Conservation (phyloP, 2,797 vertebrate genomes). For the Menidia menidia region DNA sequence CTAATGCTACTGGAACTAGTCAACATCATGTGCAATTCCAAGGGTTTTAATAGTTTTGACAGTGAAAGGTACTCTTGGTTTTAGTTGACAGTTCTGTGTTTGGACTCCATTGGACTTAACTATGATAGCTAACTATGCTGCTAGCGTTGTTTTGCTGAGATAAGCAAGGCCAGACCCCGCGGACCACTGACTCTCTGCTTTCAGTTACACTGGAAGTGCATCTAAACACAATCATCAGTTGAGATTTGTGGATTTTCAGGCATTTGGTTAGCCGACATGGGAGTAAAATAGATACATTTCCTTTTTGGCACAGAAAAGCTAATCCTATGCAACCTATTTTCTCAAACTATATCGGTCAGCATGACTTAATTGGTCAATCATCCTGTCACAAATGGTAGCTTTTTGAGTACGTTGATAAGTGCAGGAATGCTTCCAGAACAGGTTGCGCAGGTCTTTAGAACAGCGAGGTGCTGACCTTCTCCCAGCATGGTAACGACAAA, state of each 20-base stretch:
- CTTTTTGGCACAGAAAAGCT: background rate
- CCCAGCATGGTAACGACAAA: slow-evolving; percentile 44
- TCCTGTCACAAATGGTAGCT: slow-evolving; percentile 28
- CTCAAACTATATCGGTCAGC: slow-evolving; percentile 12
- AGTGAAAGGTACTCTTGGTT: background rate
- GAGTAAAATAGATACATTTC: background rate
- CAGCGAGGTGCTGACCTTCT: slow-evolving; percentile 62
- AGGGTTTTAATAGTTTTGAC: background rate
- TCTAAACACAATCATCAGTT: background rate
- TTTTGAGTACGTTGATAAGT: slow-evolving; percentile 23
- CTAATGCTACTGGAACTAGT: background rate
- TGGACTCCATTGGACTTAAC: no score
- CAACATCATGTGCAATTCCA: background rate
- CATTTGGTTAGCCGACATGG: background rate
- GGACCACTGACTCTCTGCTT: background rate
- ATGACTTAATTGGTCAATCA: slow-evolving; percentile 18
- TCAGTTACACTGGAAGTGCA: no score
- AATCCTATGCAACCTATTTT: background rate
- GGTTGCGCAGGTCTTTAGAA: slow-evolving; percentile 18
- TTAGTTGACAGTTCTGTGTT: background rate
- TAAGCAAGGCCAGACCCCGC: background rate
- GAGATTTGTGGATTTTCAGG: background rate
- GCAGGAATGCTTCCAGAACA: slow-evolving; percentile 33
- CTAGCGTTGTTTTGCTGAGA: background rate
- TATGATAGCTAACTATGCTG: background rate